Base-by-base conservation (phyloP, 2,113 vertebrate genomes). In the Caranx ignobilis region DNA sequence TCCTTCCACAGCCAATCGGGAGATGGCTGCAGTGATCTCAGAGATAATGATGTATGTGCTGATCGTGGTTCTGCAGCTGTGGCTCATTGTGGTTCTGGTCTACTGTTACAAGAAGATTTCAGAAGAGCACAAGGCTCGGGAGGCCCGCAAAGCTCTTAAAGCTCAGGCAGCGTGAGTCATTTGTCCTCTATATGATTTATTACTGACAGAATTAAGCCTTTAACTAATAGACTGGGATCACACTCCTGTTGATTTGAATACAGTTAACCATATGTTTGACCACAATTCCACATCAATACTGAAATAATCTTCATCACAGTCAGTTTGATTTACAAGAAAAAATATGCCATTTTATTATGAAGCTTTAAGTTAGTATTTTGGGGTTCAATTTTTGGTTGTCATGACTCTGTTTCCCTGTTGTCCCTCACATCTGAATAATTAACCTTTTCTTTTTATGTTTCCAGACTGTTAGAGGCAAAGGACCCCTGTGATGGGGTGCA, bases 31-130 rank as follows among this genome's bases (percentile, higher is more conserved):
- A 0, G 95, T 97, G 52, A 92, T 98, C 71, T 93, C 96, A 0
- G 96, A 97, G 94, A 96, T 98, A 65, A 94, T 97, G 95, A 98
- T 97, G 97, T 98, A 96, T 4, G 95, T 97, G 70, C 89, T 96
- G 82, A 96, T 97, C 6, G 93, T 96, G 50, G 91, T 95, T 19
- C 93, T 98, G 91, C 97, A 97, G 77, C 94, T 98, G 63, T 97
- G 97, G 97, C 92, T 98, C 56, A 94, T 97, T 54, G 88, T 85
- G 0, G 95, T 97, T 88, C 92, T 98, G 91, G 76, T 97, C 19
- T 96, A 97, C 86, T 98, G 97, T 77, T 98, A 98, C 84, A 95
- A 93, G 87, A 98, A 97, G 93, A 96, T 95, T 0, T 95, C 93
- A 0, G 93, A 94, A 0, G 96, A 97, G 0, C 95, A 95, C 5